phyloP scores from a whole-genome alignment of 2,888 invertebrate genomes.

The Loripinus fragilis region DNA sequence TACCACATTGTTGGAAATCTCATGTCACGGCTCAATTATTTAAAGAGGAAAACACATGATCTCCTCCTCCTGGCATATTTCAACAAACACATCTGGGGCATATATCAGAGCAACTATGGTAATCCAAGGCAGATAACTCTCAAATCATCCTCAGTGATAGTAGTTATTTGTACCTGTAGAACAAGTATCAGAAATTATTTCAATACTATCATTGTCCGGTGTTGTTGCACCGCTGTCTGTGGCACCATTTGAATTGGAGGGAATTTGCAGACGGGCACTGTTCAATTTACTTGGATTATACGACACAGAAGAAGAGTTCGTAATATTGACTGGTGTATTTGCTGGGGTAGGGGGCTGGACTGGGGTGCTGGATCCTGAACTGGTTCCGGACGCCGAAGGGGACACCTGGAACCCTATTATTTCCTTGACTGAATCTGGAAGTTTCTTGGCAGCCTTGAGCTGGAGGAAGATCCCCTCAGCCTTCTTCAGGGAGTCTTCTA shows the following conservation, averaged over 20 bases:
- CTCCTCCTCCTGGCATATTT: too few relatives aligned
- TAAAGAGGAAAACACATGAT: too few relatives aligned
- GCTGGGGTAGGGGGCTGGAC: slow-evolving; percentile 51
- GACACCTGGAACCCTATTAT: slow-evolving; percentile 74
- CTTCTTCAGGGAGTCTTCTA: slow-evolving; percentile 91
- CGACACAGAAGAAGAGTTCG: slow-evolving; percentile 22
- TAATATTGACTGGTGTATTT: slow-evolving; percentile 41
- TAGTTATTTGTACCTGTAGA: slow-evolving; percentile 62
- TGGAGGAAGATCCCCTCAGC: slow-evolving; percentile 98
- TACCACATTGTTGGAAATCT: too few relatives aligned
- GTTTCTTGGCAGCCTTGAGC: slow-evolving; percentile 84
- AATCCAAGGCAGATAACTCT: too few relatives aligned
- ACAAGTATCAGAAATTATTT: slow-evolving; percentile 75
- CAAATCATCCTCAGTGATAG: slow-evolving; percentile 64
- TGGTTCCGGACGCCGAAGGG: slow-evolving; percentile 58
- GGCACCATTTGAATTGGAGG: slow-evolving; percentile 55
- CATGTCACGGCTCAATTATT: too few relatives aligned
- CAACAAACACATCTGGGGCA: too few relatives aligned
- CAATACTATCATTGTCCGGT: slow-evolving; percentile 80
- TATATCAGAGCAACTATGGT: too few relatives aligned
- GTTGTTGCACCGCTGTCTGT: slow-evolving; percentile 68
- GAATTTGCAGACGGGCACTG: slow-evolving; percentile 61
- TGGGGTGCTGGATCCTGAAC: slow-evolving; percentile 65
- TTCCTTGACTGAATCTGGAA: slow-evolving; percentile 77
- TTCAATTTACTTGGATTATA: slow-evolving; percentile 40